A percentile compares a stretch with the other conserved stretches of the same genome.
Conservation (phyloP, 2,888 invertebrate genomes). For the Andrena marginata region DNA sequence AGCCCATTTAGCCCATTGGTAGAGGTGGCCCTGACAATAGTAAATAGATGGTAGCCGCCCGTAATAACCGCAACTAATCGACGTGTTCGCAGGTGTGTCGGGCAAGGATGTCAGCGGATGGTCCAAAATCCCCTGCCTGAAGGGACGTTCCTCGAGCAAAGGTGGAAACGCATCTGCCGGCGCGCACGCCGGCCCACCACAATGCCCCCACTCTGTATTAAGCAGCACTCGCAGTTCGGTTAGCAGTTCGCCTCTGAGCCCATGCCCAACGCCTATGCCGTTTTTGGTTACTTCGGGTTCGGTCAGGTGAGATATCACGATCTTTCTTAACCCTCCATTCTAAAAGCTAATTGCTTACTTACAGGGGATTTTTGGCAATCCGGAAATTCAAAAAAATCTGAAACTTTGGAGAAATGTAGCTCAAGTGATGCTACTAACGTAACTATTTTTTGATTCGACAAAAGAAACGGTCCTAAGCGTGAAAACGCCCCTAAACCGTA, state of each 20-base stretch:
- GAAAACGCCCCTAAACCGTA: too few relatives aligned
- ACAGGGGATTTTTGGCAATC: too few relatives aligned
- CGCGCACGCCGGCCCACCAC: conserved; percentile 87
- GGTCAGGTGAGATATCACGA: conserved; percentile 86
- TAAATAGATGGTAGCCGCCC: neutral
- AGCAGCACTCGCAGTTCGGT: conserved; percentile 89
- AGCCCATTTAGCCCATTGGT: too few relatives aligned
- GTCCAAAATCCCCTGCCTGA: conserved; percentile 80
- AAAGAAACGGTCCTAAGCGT: too few relatives aligned
- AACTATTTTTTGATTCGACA: too few relatives aligned
- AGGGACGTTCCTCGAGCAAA: conserved; percentile 76
- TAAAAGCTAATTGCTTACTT: too few relatives aligned
- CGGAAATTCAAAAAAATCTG: too few relatives aligned
- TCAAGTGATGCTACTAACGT: too few relatives aligned
- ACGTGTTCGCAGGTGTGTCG: conserved; percentile 71
- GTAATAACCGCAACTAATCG: neutral
- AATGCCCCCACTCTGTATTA: conserved; percentile 90
- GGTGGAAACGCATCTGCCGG: conserved; percentile 82
- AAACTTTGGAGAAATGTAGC: too few relatives aligned
- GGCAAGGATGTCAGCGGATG: conserved; percentile 79
- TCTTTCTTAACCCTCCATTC: neutral
- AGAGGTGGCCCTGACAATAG: too few relatives aligned
- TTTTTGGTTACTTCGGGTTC: conserved; percentile 91
- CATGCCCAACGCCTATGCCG: conserved; percentile 92
- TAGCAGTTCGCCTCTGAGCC: conserved; percentile 88